Base-by-base conservation (phyloP, 1,140 invertebrate genomes). In the Thalassaphorura encarpata region DNA sequence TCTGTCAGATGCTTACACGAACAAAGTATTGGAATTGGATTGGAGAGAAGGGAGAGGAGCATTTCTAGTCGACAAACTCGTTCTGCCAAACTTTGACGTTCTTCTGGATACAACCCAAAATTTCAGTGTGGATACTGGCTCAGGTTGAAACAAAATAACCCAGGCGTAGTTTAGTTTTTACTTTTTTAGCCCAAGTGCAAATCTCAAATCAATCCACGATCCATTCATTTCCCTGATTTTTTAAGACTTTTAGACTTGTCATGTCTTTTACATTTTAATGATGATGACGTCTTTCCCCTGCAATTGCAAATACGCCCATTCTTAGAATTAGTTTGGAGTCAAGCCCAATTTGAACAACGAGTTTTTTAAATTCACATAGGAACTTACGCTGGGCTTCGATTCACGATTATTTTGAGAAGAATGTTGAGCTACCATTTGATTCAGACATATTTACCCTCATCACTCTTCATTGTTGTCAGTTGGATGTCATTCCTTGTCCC, bases 381-480 rank as follows among this genome's bases (percentile, higher is more conserved):
- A 16, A 56, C 56, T 0, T 64, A 64, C 43, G 58, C 59, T 18
- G 60, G 59, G 24, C 51, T 64, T 19, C 59, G 63, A 23, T 64
- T 64, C 56, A 57, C 59, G 24, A 40, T 80, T 49, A 78, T 74
- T 50, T 68, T 80, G 54, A 78, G 78, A 18, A 66, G 79, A 21
- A 78, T 80, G 64, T 69, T 80, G 3, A 70, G 77, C 27, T 77
- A 77, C 52, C 79, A 80, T 62, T 69, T 80, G 0, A 66, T 80
- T 26, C 79, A 61, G 36, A 80, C 77, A 56, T 82, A 81, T 64
- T 67, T 82, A 6, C 80, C 80, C 0, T 80, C 78, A 15, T 76
- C 78, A 1, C 66, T 82, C 42, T 81, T 81, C 62, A 79, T 81
- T 28, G 77, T 80, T 62, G 80, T 82, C 61, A 79, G 77, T 2